These are phyloP conservation scores for Merluccius polli DNA, from an alignment of 2,797 vertebrate genomes.

Conservation along the genomic window DNA sequence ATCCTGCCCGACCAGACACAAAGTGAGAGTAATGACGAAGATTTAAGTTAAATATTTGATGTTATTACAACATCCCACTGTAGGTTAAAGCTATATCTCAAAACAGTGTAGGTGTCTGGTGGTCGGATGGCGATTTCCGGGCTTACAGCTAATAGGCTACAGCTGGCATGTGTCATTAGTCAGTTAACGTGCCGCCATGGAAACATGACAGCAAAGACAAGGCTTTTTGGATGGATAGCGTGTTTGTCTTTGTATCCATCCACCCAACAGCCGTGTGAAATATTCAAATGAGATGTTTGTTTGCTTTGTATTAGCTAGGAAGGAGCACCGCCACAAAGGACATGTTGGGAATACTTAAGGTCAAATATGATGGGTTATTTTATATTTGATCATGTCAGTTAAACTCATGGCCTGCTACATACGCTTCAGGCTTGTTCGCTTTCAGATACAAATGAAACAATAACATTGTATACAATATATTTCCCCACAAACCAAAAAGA, in stretches of 20 bases:
- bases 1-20: background rate
- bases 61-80: background rate
- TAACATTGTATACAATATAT: background rate
- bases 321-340: background rate
- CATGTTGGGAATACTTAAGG: background rate
- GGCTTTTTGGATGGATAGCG: background rate
- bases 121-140: background rate
- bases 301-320: background rate
- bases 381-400: background rate
- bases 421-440: background rate
- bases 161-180: slow-evolving; percentile 1
- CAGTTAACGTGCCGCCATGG: background rate
- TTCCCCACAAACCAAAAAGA: background rate
- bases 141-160: background rate
- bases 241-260: background rate
- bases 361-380: background rate
- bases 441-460: background rate
- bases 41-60: background rate
- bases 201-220: background rate
- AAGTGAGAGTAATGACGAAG: background rate
- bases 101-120: background rate
- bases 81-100: background rate
- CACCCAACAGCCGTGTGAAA: background rate
- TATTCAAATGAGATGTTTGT: background rate
- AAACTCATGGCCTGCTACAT: background rate